phyloP scores from a whole-genome alignment of 2,797 vertebrate genomes.

The Thunnus albacares region DNA sequence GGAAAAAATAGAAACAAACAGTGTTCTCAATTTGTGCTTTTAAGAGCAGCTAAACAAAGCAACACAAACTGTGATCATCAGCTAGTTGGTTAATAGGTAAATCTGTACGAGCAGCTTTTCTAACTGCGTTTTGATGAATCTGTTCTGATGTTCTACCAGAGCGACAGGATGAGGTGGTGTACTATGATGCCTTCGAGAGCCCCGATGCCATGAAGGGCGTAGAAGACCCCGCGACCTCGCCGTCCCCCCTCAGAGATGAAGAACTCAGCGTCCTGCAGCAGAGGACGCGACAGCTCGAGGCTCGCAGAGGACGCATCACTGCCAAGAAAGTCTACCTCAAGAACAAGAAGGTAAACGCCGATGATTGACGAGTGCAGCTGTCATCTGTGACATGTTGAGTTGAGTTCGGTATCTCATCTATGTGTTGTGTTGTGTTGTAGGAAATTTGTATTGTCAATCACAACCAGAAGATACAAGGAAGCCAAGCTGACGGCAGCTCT shows the following conservation, averaged over 20 bases:
- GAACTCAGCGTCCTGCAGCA: conserved; percentile 92
- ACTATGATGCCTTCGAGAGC: conserved; percentile 97
- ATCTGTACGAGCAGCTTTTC: not conserved
- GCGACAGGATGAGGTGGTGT: conserved; percentile 96
- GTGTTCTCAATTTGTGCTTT: too few species aligned
- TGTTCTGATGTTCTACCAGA: conserved; percentile 81
- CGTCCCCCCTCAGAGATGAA: conserved; percentile 87
- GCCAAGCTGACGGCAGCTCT: conserved; percentile 77
- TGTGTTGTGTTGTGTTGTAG: conserved; percentile 72
- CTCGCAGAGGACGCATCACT: conserved; percentile 94
- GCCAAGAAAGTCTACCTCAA: conserved; percentile 99
- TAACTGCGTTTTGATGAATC: not conserved
- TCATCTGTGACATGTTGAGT: not conserved
- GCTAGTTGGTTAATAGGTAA: too few species aligned
- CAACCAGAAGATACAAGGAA: conserved; percentile 91
- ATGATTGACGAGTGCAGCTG: not conserved
- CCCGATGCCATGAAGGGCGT: conserved; percentile 95
- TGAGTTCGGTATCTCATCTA: not conserved
- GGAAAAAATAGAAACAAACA: too few species aligned
- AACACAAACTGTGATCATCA: too few species aligned
- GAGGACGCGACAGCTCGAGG: conserved; percentile 95
- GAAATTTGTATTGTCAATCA: conserved; percentile 97
- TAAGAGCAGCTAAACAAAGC: too few species aligned
- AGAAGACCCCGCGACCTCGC: conserved; percentile 84
- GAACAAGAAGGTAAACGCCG: conserved; percentile 93